phyloP scores from a whole-genome alignment of 2,797 vertebrate species.

The Dipus sagitta region DNA sequence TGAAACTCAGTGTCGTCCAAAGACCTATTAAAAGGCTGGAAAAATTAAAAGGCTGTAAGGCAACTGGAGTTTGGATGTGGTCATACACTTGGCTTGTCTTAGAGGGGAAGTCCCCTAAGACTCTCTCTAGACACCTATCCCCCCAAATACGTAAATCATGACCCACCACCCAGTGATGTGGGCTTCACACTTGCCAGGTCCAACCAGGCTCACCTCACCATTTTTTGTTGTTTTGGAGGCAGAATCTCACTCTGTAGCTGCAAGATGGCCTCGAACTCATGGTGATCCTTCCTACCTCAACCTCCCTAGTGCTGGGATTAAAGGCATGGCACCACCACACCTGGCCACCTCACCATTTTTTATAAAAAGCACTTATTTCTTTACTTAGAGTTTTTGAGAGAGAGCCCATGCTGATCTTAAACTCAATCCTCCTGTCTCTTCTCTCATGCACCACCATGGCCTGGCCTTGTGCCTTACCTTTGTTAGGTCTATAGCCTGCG shows the following conservation, averaged over 20 bases:
- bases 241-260: too few relatives aligned
- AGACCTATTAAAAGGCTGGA: neutral
- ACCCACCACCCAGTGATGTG: neutral
- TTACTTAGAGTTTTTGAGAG: neutral
- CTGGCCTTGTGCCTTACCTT: neutral
- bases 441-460: too few relatives aligned
- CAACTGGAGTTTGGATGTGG: neutral
- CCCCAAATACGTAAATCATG: neutral
- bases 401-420: neutral
- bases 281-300: too few relatives aligned
- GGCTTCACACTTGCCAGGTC: neutral
- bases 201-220: neutral
- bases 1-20: neutral
- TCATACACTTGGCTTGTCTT: fast-evolving
- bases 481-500: neutral
- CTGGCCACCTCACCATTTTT: too few relatives aligned
- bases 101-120: too few relatives aligned
- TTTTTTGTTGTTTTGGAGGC: too few relatives aligned
- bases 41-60: neutral
- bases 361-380: neutral
- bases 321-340: too few relatives aligned
- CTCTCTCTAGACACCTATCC: neutral
- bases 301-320: too few relatives aligned
- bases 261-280: too few relatives aligned
- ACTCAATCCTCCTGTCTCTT: neutral